These are phyloP conservation scores for Seladonia tumulorum DNA, from an alignment of 2,888 invertebrate genomes.

Conservation along the genomic window DNA sequence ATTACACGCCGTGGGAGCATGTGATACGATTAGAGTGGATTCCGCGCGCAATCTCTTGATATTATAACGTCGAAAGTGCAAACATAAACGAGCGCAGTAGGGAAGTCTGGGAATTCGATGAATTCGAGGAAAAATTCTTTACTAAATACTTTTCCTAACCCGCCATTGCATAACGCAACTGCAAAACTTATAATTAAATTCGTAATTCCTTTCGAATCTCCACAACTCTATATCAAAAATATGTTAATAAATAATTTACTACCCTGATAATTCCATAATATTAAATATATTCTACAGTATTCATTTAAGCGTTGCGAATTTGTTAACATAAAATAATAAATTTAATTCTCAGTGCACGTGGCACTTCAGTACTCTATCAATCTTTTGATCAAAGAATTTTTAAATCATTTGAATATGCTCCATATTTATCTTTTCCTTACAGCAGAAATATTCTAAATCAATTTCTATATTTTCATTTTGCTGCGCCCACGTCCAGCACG, in stretches of 20 bases:
- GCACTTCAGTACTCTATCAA: too few relatives aligned
- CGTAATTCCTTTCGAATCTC: neutral
- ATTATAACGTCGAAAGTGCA: neutral
- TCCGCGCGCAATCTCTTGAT: constrained; percentile 3
- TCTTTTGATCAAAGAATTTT: too few relatives aligned
- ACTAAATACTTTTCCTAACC: neutral
- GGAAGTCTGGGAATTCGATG: neutral
- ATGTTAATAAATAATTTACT: neutral
- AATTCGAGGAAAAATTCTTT: neutral
- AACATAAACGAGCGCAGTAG: neutral
- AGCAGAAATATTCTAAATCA: neutral
- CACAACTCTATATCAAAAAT: neutral
- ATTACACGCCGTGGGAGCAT: constrained; percentile 19
- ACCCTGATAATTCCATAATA: neutral
- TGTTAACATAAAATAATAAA: neutral
- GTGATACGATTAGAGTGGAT: constrained; percentile 39
- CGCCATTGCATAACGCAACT: too few relatives aligned
- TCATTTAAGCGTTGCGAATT: neutral
- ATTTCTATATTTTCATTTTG: neutral
- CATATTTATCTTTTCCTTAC: neutral
- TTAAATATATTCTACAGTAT: neutral
- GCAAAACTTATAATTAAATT: neutral
- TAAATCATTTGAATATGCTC: neutral
- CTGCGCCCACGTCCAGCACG: neutral
- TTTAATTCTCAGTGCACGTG: neutral